Conservation (phyloP, 37 sponge, comb jelly and placozoan species). For the Beroe ovata region DNA sequence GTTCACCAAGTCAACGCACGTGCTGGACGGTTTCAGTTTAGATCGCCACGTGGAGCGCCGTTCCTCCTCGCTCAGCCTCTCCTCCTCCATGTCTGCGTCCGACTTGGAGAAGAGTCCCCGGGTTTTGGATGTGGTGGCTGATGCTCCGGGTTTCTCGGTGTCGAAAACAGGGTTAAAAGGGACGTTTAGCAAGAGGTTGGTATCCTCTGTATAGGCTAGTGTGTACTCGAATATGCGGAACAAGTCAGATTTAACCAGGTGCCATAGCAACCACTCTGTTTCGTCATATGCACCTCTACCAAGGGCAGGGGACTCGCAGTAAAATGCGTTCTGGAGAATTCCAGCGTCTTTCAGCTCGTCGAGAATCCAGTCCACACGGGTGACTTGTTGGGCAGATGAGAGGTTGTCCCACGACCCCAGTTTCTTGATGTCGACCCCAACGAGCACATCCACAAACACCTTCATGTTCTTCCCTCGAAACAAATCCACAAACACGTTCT, state of each 20-base stretch:
- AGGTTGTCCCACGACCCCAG: slow-evolving; percentile 33
- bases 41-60: not conserved
- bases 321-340: slow-evolving; percentile 40
- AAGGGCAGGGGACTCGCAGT: slow-evolving; percentile 64
- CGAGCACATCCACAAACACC: slow-evolving; percentile 15
- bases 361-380: slow-evolving; percentile 45
- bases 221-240: slow-evolving; percentile 61
- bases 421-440: slow-evolving; percentile 33
- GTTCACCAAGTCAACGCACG: slow-evolving; percentile 11
- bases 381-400: slow-evolving; percentile 55
- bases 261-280: slow-evolving; percentile 53
- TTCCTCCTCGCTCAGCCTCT: not conserved
- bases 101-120: not conserved
- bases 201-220: slow-evolving; percentile 16
- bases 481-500: slow-evolving; percentile 53
- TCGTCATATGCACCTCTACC: slow-evolving; percentile 52
- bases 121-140: not conserved
- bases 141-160: not conserved
- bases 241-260: slow-evolving; percentile 36
- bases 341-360: slow-evolving; percentile 57
- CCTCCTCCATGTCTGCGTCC: not conserved
- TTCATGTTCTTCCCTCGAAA: slow-evolving; percentile 36
- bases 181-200: not conserved
- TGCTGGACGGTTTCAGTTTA: slow-evolving; percentile 38
- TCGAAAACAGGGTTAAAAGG: not conserved